These are phyloP conservation scores for Ophraella communa DNA, from an alignment of 2,888 invertebrate species.

Conservation along the genomic window DNA sequence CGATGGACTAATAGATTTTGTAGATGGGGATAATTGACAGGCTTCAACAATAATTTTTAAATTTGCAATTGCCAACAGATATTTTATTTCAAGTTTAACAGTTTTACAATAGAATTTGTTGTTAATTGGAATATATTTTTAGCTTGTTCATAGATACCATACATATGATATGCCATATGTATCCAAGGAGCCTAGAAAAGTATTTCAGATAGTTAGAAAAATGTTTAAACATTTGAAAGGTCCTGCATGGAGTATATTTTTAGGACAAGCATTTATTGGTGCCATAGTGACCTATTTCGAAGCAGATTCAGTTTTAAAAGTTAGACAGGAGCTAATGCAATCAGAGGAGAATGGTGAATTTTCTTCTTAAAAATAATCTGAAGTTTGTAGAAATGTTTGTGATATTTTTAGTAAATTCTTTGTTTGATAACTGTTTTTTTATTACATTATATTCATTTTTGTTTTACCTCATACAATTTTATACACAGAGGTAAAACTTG, in stretches of 20 bases:
- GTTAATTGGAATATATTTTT: no score
- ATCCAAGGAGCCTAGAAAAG: conserved; percentile 63
- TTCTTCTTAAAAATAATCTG: neutral
- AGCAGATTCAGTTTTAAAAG: conserved; percentile 61
- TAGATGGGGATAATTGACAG: no score
- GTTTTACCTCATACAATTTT: no score
- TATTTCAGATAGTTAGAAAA: conserved; percentile 63
- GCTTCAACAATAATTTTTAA: no score
- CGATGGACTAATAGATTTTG: no score
- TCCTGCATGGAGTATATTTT: conserved; percentile 60
- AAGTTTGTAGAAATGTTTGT: neutral
- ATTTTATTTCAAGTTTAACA: no score
- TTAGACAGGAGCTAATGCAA: conserved; percentile 57
- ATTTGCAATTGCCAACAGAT: no score
- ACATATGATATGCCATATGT: conserved; percentile 72
- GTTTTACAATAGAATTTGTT: no score
- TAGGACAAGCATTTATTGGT: conserved; percentile 64
- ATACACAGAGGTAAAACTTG: no score
- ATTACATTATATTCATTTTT: neutral
- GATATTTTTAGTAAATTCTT: neutral
- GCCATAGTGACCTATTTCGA: conserved; percentile 69
- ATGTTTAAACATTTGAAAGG: conserved; percentile 64
- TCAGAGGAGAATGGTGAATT: neutral
- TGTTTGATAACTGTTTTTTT: neutral
- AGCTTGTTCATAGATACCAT: conserved; percentile 68